phyloP scores from a whole-genome alignment of 2,888 invertebrate species.

The Lasioglossum lativentre region DNA sequence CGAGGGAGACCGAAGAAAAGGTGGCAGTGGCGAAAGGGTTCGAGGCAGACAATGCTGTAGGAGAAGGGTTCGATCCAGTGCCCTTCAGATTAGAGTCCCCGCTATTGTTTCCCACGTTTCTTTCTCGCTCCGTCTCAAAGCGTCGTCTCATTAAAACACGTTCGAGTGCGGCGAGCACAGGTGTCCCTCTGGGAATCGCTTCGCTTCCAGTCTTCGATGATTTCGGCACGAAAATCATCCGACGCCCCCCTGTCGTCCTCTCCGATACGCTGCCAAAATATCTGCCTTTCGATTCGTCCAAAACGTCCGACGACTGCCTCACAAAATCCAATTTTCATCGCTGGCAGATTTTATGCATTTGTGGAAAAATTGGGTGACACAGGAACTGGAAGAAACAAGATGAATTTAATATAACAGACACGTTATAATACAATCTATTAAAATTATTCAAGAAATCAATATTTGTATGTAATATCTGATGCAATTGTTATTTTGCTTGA shows the following conservation, averaged over 20 bases:
- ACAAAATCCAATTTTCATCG: too few species aligned
- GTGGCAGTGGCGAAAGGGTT: constrained; percentile 62
- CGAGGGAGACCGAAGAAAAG: constrained; percentile 57
- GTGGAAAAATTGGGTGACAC: too few species aligned
- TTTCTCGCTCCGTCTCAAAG: constrained; percentile 54
- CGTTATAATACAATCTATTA: too few species aligned
- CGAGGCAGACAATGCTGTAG: constrained; percentile 71
- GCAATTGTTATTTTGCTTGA: too few species aligned
- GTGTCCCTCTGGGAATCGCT: constrained; percentile 27
- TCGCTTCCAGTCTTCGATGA: not conserved
- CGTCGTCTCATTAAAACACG: constrained; percentile 60
- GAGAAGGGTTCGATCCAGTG: constrained; percentile 79
- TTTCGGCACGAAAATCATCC: not conserved
- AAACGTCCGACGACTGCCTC: not conserved
- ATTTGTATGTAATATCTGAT: too few species aligned
- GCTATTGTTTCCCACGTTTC: constrained; percentile 75
- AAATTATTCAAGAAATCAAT: too few species aligned
- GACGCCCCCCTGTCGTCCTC: not conserved
- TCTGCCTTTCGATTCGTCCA: not conserved
- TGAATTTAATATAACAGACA: too few species aligned
- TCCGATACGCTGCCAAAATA: not conserved
- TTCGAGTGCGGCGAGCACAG: constrained; percentile 44
- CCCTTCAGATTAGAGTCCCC: constrained; percentile 80
- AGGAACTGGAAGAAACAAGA: too few species aligned
- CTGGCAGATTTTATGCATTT: too few species aligned